Conservation (phyloP, 1,140 invertebrate species). For the Danaus melanippus region DNA sequence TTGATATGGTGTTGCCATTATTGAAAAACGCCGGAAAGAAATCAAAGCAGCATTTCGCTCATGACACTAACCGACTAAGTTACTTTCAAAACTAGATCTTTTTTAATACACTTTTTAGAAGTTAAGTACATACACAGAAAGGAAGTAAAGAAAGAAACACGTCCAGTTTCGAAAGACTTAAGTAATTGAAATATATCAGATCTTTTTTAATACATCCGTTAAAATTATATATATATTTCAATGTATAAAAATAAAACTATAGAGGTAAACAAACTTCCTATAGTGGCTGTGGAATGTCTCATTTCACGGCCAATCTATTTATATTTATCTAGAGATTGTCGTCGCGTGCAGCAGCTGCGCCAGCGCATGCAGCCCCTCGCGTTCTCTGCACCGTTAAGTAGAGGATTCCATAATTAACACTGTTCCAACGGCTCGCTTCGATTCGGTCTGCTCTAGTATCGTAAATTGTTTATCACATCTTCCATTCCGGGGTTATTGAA, state of each 20-base stretch:
- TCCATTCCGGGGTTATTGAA: conserved; percentile 46
- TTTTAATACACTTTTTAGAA: not conserved
- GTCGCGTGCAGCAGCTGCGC: conserved; percentile 34
- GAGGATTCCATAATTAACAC: conserved; percentile 53
- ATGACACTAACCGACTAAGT: conserved; percentile 17
- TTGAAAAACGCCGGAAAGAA: conserved; percentile 29
- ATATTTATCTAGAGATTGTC: conserved; percentile 5
- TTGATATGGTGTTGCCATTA: too few species aligned
- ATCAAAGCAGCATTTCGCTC: conserved; percentile 27
- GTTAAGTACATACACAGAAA: too few species aligned
- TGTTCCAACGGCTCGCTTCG: conserved; percentile 58
- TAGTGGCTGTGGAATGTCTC: not conserved
- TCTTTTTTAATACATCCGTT: too few species aligned
- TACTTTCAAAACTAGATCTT: conserved; percentile 22
- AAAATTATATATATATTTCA: too few species aligned
- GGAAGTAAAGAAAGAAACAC: too few species aligned
- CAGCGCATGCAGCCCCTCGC: conserved; percentile 30
- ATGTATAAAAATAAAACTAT: too few species aligned
- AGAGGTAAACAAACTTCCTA: too few species aligned
- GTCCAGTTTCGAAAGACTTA: too few species aligned
- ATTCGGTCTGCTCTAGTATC: conserved; percentile 50
- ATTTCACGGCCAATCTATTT: not conserved
- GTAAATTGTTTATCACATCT: conserved; percentile 58
- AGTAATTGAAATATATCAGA: too few species aligned
- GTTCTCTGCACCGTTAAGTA: conserved; percentile 37